Base-by-base conservation (phyloP, 2,888 invertebrate genomes). In the Amphiduros pacificus region DNA sequence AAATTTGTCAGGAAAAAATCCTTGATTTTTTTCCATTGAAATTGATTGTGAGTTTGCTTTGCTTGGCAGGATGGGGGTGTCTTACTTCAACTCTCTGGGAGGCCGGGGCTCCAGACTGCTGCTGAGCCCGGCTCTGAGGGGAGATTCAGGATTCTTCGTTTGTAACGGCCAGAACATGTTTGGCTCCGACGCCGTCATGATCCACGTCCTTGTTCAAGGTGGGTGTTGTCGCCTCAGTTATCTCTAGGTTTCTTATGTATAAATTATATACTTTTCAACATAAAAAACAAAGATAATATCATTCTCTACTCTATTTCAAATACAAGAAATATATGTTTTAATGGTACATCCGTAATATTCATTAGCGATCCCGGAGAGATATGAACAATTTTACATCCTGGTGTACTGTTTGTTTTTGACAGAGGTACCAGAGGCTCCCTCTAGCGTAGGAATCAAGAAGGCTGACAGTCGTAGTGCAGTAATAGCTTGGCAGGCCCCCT, bases 181-280 rank as follows among this genome's bases (percentile, higher is more conserved):
- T 77, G 96, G 95, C 9, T 90, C 91, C 73, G 94, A 94, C 76
- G 91, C 92, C 82, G 91, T 93, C 89, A 89, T 91, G 57, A 91
- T 94, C 80, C 91, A 93, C 78, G 87, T 95, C 64, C 90, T 93
- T 56, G 92, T 95, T 29, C 92, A 94, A 86, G 91, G 92, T 91
- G 84, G 77, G 78, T 4, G 28, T 9, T 11, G 9, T 17, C 36
- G 9, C 36, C 17, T 17, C 17, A 17, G 14, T 17, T 9, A 17
- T 9, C 11, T 36, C 36, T 36, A 36, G 9, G 36, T 36, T n/a
- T n/a, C n/a, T n/a, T n/a, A n/a, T n/a, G n/a, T n/a, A n/a, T n/a
- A n/a, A n/a, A n/a, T n/a, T n/a, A n/a, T n/a, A n/a, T n/a, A n/a
- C n/a, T n/a, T n/a, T n/a, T n/a, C n/a, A n/a, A n/a, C n/a, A n/a